Evolutionary conservation across 1,140 invertebrate genomes (phyloP), one percentile per base, ranked within the genome.

Genomic region (Stratiolaelaps scimitus): DNA sequence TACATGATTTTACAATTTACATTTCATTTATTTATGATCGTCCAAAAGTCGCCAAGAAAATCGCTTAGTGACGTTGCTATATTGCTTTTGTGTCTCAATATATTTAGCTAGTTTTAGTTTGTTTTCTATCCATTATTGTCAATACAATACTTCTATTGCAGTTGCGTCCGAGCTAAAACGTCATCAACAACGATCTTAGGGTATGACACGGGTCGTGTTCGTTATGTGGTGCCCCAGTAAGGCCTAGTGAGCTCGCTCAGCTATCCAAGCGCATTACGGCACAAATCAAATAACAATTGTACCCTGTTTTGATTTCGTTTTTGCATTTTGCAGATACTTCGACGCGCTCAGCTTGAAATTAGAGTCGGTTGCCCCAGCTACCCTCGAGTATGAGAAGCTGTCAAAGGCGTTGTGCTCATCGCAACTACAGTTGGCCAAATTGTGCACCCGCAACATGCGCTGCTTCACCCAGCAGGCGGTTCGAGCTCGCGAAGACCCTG

Each of bases 401-500:
- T 72, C 71, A 17, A 69, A 70, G 6, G 70, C 71, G 0, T 68
- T 73, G 2, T 73, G 72, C 43, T 69, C 72, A 20, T 69, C 71
- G 1, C 72, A 73, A 64, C 70, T 71, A 13, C 65, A 71, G 1
- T 67, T 73, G 13, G 71, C 72, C 28, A 68, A 71, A 28, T 71
- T 73, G 19, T 73, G 71, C 30, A 69, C 71, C 19, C 71, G 72
- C 26, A 72, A 72, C 53, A 73, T 73, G 72, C 67, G 72, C 23
- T 73, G 72, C 64, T 73, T 71, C 45, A 70, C 71, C 45, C 72
- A 72, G 71, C 71, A 66, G 10, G 53, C 53, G 26, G 34, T 60
- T 15, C 26, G 53, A 23, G 53, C 53, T 34, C 13, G 53, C 17
- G 53, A 60, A 26, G 53, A 60, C 34, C 53, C 53, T 23, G 53